A percentile compares a stretch with the other conserved stretches of the same genome.
Conservation (phyloP, 2,797 vertebrate species). For the Kryptolebias ocellatus region DNA sequence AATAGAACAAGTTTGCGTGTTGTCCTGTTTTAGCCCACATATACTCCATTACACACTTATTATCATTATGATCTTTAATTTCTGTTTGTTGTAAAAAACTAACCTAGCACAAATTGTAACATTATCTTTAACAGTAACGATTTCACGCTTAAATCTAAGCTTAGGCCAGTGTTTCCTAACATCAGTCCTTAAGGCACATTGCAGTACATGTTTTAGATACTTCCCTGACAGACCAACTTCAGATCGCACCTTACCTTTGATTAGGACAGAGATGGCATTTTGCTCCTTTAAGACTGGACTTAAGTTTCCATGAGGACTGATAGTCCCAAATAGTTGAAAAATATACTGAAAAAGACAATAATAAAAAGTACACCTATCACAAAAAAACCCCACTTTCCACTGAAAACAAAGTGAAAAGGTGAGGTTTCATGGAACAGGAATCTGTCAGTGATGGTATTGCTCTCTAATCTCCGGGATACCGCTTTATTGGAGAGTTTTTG, state of each 20-base stretch:
- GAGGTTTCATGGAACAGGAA: constrained; percentile 38
- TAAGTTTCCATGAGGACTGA: too few relatives aligned
- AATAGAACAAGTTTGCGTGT: constrained; percentile 20
- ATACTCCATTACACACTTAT: neutral
- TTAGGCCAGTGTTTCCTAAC: neutral
- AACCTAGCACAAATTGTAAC: neutral
- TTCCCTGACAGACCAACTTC: neutral
- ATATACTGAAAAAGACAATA: too few relatives aligned
- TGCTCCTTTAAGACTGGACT: too few relatives aligned
- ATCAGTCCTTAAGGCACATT: neutral
- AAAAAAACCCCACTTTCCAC: too few relatives aligned
- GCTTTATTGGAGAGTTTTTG: constrained; percentile 29
- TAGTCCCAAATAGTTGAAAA: too few relatives aligned
- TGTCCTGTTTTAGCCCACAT: constrained; percentile 7
- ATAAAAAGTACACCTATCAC: too few relatives aligned
- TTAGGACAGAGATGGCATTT: too few relatives aligned
- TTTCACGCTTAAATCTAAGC: neutral
- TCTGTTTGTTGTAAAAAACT: neutral
- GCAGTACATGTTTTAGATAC: neutral
- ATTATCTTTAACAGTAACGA: neutral
- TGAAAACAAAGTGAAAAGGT: constrained; percentile 17
- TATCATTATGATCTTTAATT: neutral
- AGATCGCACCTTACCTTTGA: too few relatives aligned
- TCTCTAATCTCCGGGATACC: constrained; percentile 23
- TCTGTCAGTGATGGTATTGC: constrained; percentile 28